Evolutionary conservation across 2,113 vertebrate species (phyloP).

Genomic region (Xyrauchen texanus): DNA sequence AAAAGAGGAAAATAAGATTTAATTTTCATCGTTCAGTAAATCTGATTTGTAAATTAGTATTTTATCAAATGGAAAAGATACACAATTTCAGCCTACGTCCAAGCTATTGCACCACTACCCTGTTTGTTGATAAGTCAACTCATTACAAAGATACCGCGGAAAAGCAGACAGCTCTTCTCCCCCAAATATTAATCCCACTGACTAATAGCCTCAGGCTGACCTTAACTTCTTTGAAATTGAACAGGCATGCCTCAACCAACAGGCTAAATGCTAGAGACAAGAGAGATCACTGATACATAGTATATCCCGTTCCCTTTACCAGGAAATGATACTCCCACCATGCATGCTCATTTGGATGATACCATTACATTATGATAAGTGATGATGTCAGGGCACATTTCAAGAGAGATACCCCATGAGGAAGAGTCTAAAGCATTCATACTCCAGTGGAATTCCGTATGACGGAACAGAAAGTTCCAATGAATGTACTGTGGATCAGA

Average conservation of each 20-base stretch:
- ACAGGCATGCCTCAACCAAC: no score
- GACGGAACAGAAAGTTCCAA: not conserved
- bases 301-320: not conserved
- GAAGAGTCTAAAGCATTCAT: not conserved
- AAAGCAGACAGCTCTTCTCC: not conserved
- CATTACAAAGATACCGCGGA: not conserved
- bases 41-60: not conserved
- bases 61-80: not conserved
- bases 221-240: no score
- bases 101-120: not conserved
- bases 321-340: conserved; percentile 14
- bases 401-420: not conserved
- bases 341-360: conserved; percentile 8
- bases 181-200: not conserved
- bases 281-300: conserved; percentile 1
- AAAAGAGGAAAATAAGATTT: no score
- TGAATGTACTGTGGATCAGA: not conserved
- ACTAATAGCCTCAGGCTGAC: not conserved
- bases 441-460: not conserved
- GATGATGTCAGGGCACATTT: not conserved
- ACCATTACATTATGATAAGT: not conserved
- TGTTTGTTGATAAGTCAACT: not conserved
- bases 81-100: not conserved
- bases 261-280: not conserved
- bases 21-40: not conserved